These are phyloP conservation scores for Barypeithes pellucidus DNA, from an alignment of 2,888 invertebrate genomes.

Conservation along the genomic window DNA sequence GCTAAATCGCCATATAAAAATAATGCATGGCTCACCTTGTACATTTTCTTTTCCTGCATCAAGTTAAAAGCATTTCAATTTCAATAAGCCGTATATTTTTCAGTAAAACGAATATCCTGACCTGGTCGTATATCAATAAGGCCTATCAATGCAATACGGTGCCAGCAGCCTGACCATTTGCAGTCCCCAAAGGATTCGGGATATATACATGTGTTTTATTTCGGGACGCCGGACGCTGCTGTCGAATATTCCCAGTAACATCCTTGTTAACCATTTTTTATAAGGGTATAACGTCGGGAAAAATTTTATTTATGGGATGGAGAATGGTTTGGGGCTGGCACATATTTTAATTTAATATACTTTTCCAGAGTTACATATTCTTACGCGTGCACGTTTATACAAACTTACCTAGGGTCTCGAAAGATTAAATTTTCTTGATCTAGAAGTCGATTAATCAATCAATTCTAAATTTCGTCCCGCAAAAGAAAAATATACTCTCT, in stretches of 20 bases:
- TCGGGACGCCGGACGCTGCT: slow-evolving; percentile 27
- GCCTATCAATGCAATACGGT: slow-evolving; percentile 70
- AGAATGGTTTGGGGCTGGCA: not conserved
- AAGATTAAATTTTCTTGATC: no score
- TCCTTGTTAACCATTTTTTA: slow-evolving; percentile 42
- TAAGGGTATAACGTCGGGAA: slow-evolving; percentile 30
- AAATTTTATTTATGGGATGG: slow-evolving; percentile 22
- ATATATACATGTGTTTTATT: slow-evolving; percentile 54
- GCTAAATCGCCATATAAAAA: no score
- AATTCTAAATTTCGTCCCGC: no score
- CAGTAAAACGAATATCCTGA: slow-evolving; percentile 70
- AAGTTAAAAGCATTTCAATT: slow-evolving; percentile 46
- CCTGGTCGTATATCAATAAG: slow-evolving; percentile 69
- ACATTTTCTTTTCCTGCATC: slow-evolving; percentile 63
- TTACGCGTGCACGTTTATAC: no score
- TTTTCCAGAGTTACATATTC: no score
- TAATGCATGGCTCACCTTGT: no score
- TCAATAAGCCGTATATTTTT: slow-evolving; percentile 66
- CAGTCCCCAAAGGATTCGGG: slow-evolving; percentile 60
- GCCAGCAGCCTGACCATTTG: slow-evolving; percentile 58
- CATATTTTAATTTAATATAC: not conserved
- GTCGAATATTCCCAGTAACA: slow-evolving; percentile 29
- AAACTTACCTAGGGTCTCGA: no score
- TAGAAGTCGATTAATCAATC: no score
- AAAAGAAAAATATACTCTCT: no score